Percentiles rank a stretch among this genome's conserved stretches.
Evolutionary conservation across 53 echinoderm and acorn worm species (phyloP).

Genomic region (Stichopus horrens): DNA sequence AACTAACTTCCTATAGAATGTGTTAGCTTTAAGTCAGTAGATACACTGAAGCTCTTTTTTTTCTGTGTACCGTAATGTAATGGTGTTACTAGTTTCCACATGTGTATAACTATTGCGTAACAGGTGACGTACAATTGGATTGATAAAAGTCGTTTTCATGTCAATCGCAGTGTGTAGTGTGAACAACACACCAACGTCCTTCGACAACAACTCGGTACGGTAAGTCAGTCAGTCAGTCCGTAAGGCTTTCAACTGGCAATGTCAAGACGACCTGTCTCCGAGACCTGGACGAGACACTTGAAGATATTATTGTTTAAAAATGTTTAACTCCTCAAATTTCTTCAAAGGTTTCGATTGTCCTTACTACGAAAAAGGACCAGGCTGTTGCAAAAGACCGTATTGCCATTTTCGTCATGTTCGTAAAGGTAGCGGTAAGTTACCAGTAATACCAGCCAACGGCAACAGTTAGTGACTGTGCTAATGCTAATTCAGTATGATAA

Average conservation of each 20-base stretch:
- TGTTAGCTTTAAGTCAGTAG: no score
- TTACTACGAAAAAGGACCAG: conserved; percentile 66
- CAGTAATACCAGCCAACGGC: no score
- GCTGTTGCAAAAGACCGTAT: conserved; percentile 80
- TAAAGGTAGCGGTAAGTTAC: conserved; percentile 28
- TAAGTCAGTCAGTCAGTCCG: no score
- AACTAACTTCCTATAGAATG: no score
- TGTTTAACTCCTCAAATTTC: conserved; percentile 77
- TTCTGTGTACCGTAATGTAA: no score
- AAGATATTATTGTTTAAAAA: conserved; percentile 7
- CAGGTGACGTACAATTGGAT: neutral
- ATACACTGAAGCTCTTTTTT: no score
- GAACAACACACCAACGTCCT: neutral
- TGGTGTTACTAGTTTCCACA: no score
- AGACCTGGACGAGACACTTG: neutral
- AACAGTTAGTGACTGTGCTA: no score
- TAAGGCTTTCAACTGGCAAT: no score
- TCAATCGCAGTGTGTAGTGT: neutral
- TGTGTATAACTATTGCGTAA: neutral
- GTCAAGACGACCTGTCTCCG: neutral
- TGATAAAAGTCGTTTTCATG: neutral
- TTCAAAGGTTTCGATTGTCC: conserved; percentile 85
- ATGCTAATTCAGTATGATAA: no score
- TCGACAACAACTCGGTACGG: no score
- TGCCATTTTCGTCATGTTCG: conserved; percentile 91